Evolutionary conservation across 2,888 invertebrate genomes (phyloP), one percentile per base, ranked within the genome.

Genomic region (Azorinus chamasolen): DNA sequence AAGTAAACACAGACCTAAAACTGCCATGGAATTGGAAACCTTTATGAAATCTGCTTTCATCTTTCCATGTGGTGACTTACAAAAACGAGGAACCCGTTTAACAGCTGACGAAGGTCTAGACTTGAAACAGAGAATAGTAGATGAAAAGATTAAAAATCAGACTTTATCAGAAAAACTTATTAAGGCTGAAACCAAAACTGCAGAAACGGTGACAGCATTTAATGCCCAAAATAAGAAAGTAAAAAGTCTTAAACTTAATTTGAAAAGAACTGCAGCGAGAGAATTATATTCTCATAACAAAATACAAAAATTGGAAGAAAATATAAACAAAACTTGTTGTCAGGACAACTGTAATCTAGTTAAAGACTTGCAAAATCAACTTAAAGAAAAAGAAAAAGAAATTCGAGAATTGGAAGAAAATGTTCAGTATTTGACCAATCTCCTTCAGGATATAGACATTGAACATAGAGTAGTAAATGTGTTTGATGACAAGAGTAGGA

Each of bases 401-500:
- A 68, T 58, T 27, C 27, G 18, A n/a, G 18, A 18, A 5, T 25
- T 58, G 1, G 18, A 45, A 22, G 64, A 71, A 58, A 58, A 51
- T 58, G 16, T 57, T 4, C 27, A 71, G 16, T 62, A 70, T 20
- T 45, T 64, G 18, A 64, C 5, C 20, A 39, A 41, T 41, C 3
- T 68, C 2, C 1, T 69, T 41, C 10, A 68, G 18, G 64, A 69
- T 32, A 63, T 54, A 51, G 53, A 62, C 25, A 37, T 25, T 10
- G 63, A 68, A 18, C 57, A 58, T 1, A 58, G 69, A 41, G 32
- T 41, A 20, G 32, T 63, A 16, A 41, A 63, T 25, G 37, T 50
- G 1, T 74, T 43, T 69, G 69, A 75, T 64, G 75, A 69, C 53
- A 50, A 64, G 51, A 58, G 46, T 18, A 63, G 24, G 46, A 27